phyloP scores from a whole-genome alignment of 2,888 invertebrate species.

The Sesia bembeciformis region DNA sequence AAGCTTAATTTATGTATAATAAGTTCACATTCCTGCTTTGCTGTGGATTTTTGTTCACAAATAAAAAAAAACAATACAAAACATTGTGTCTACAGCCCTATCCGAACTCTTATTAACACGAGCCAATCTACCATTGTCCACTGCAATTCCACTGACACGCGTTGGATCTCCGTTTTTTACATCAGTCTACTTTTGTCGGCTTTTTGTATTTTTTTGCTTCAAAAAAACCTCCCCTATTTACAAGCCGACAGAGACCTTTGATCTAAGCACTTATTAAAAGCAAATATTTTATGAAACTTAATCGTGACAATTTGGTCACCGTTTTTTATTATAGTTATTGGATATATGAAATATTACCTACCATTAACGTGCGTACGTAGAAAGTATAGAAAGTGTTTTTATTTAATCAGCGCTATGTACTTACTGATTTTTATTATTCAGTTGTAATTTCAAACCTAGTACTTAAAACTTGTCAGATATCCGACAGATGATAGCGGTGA shows the following conservation, averaged over 20 bases:
- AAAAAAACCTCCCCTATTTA: conserved; percentile 64
- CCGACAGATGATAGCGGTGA: no score
- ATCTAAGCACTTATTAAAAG: conserved; percentile 69
- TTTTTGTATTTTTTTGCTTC: conserved; percentile 27
- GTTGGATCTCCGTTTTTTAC: conserved; percentile 37
- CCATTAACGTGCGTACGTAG: no score
- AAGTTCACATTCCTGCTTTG: no score
- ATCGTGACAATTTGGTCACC: conserved; percentile 13
- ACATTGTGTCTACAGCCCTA: background rate
- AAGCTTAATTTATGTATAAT: no score
- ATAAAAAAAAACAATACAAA: background rate
- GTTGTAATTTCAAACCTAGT: no score
- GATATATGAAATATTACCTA: no score
- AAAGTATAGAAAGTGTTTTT: no score
- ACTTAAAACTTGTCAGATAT: no score
- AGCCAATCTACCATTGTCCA: conserved; percentile 21
- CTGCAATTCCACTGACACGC: conserved; percentile 31
- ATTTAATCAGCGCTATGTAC: no score
- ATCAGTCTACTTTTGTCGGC: conserved; percentile 17
- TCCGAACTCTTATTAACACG: conserved; percentile 1
- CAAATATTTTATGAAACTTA: conserved; percentile 67
- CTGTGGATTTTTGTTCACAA: no score
- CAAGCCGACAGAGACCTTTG: conserved; percentile 69
- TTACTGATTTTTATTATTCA: no score
- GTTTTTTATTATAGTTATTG: background rate